A percentile compares a stretch with the other conserved stretches of the same genome.
phyloP scores from a whole-genome alignment of 2,113 vertebrate genomes.

The Pedionomus torquatus region DNA sequence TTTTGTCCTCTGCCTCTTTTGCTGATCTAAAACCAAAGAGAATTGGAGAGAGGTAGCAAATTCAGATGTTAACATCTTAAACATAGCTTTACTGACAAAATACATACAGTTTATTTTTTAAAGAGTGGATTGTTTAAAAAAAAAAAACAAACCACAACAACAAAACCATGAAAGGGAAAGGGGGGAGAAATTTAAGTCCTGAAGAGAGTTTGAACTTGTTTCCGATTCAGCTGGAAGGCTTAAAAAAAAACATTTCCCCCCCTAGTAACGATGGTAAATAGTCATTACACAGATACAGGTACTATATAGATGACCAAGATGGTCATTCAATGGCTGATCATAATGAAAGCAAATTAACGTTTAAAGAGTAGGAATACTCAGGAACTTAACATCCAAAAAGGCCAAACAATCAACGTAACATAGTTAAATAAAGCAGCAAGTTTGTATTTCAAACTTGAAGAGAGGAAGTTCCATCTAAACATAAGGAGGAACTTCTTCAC shows the following conservation, averaged over 20 bases:
- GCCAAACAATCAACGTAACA: background rate
- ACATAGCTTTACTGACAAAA: background rate
- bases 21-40: slow-evolving; percentile 83
- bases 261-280: background rate
- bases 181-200: background rate
- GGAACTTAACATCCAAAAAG: background rate
- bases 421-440: background rate
- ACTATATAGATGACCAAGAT: background rate
- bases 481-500: too few relatives aligned
- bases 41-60: background rate
- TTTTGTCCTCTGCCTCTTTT: slow-evolving; percentile 98
- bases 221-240: background rate
- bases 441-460: background rate
- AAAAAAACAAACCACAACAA: background rate
- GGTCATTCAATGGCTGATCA: background rate
- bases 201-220: background rate
- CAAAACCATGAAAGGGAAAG: too few relatives aligned
- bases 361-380: background rate
- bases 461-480: too few relatives aligned
- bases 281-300: background rate
- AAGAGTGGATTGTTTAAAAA: background rate
- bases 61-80: background rate
- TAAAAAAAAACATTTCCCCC: background rate
- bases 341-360: background rate
- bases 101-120: background rate